phyloP scores from a whole-genome alignment of 2,113 vertebrate species.

The Salminus brasiliensis region DNA sequence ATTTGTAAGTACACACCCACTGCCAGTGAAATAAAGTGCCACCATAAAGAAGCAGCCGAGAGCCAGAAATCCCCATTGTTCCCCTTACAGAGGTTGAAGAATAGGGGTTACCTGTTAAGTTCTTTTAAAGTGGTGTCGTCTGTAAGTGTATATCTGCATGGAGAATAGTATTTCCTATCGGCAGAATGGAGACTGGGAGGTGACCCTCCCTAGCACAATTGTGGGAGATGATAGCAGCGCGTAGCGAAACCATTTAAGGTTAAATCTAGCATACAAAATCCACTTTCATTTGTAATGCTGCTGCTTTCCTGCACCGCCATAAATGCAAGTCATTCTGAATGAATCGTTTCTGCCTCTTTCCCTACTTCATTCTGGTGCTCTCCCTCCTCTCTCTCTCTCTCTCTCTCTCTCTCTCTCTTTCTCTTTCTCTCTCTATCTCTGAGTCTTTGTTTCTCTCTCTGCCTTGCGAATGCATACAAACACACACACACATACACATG shows the following conservation, averaged over 20 bases:
- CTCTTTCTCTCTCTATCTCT: not conserved
- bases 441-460: not conserved
- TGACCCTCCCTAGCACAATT: slow-evolving; percentile 35
- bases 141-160: slow-evolving; percentile 33
- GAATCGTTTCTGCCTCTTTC: slow-evolving; percentile 40
- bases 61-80: not conserved
- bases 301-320: slow-evolving; percentile 29
- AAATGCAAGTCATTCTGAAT: slow-evolving; percentile 40
- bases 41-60: not conserved
- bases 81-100: not conserved
- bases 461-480: not conserved
- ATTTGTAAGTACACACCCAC: too few species aligned
- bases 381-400: not conserved
- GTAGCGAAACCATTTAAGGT: slow-evolving; percentile 56
- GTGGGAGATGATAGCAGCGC: slow-evolving; percentile 38
- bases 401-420: not conserved
- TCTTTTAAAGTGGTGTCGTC: slow-evolving; percentile 28
- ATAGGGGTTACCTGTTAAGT: slow-evolving; percentile 29
- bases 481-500: not conserved
- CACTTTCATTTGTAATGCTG: slow-evolving; percentile 50
- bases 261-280: slow-evolving; percentile 61
- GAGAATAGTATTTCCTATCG: slow-evolving; percentile 47
- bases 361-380: slow-evolving; percentile 8
- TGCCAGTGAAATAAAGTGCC: not conserved
- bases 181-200: slow-evolving; percentile 36